A percentile compares a stretch with the other conserved stretches of the same genome.
These are phyloP conservation scores for Drosophila mettleri DNA, from an alignment of 2,888 invertebrate genomes.

Conservation along the genomic window DNA sequence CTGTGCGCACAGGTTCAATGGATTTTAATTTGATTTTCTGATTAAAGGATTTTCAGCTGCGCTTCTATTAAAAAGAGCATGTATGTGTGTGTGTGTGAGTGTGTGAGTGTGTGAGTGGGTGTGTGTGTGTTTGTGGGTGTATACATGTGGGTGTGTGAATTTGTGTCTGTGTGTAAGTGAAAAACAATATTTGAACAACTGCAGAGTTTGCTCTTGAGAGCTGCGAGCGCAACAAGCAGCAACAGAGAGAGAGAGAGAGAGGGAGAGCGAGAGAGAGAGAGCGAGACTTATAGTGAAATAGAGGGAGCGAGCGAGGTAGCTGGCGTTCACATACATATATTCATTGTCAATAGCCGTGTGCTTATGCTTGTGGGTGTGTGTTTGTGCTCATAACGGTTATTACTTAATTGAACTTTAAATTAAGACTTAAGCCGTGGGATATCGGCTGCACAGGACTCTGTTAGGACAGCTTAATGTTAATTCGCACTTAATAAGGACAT, in stretches of 20 bases:
- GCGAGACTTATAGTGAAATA: no score
- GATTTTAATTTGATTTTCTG: constrained; percentile 64
- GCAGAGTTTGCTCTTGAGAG: constrained; percentile 30
- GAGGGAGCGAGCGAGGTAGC: background rate
- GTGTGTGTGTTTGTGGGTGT: constrained; percentile 2
- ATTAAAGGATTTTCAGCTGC: constrained; percentile 51
- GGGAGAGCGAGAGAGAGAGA: background rate
- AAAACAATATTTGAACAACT: constrained; percentile 74
- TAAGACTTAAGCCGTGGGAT: constrained; percentile 37
- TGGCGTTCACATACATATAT: constrained; percentile 9
- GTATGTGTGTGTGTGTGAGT: constrained; percentile 6
- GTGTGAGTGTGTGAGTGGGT: constrained; percentile 26
- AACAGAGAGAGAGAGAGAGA: constrained; percentile 1
- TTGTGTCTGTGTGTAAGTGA: constrained; percentile 51
- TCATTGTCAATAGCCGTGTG: constrained; percentile 15
- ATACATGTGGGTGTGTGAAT: constrained; percentile 54
- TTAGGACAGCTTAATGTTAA: constrained; percentile 45
- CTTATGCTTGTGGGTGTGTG: constrained; percentile 14
- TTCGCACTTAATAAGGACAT: constrained; percentile 51
- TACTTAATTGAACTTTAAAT: constrained; percentile 71
- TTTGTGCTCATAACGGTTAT: constrained; percentile 55
- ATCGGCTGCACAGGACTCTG: constrained; percentile 31
- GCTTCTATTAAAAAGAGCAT: constrained; percentile 9
- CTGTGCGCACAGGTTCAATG: constrained; percentile 38
- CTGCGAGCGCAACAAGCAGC: constrained; percentile 30